These are phyloP conservation scores for Torymus tubicola DNA, from an alignment of 2,888 invertebrate species.

Conservation along the genomic window DNA sequence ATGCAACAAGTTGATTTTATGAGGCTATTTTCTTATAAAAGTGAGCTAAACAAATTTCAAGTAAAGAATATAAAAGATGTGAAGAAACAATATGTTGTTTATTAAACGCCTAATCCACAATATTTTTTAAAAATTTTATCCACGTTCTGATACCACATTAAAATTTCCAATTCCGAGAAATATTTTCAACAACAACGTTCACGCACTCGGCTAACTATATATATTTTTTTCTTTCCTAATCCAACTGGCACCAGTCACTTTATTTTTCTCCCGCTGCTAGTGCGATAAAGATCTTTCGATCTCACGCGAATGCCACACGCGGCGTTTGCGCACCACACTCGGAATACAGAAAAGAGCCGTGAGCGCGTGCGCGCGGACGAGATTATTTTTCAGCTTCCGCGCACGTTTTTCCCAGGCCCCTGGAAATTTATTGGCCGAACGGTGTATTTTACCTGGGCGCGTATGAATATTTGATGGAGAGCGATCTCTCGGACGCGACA, in stretches of 20 bases:
- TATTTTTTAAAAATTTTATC: no score
- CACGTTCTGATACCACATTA: no score
- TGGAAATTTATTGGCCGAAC: conserved; percentile 52
- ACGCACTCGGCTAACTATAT: background rate
- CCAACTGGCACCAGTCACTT: conserved; percentile 25
- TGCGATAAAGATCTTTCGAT: conserved; percentile 51
- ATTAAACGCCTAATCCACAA: no score
- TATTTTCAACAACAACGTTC: no score
- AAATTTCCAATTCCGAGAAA: no score
- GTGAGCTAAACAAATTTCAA: no score
- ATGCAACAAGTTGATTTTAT: no score
- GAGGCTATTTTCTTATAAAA: no score
- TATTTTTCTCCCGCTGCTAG: conserved; percentile 6
- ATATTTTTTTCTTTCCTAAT: conserved; percentile 16
- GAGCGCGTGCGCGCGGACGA: conserved; percentile 23
- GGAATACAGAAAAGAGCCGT: conserved; percentile 11
- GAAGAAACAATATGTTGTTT: no score
- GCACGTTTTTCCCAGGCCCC: conserved; percentile 36
- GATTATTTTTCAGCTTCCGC: conserved; percentile 55
- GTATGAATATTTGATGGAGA: conserved; percentile 58
- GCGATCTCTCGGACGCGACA: conserved; percentile 51
- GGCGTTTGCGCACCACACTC: conserved; percentile 2
- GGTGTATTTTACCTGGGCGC: conserved; percentile 50
- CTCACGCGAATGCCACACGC: background rate
- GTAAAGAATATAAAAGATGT: no score